phyloP scores from a whole-genome alignment of 1,140 invertebrate genomes.

The Sinella curviseta region DNA sequence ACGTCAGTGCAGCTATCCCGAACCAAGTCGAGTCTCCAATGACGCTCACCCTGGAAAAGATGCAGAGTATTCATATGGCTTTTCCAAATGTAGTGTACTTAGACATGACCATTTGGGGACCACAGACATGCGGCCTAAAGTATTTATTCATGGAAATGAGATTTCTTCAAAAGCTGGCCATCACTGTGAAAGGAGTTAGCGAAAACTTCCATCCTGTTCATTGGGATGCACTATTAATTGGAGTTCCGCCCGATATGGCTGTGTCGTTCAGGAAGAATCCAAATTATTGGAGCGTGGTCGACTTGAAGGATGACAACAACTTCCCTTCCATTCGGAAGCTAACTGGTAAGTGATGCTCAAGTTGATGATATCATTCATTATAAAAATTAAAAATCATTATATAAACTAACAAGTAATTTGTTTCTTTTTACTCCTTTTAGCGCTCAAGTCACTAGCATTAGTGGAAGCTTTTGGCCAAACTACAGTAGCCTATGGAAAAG shows the following conservation, averaged over 20 bases:
- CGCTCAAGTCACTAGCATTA: neutral
- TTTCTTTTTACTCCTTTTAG: neutral
- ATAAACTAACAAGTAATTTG: neutral
- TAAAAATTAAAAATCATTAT: neutral
- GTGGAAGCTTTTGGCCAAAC: neutral
- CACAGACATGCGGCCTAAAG: neutral
- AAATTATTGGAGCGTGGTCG: neutral
- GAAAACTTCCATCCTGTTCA: neutral
- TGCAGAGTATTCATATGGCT: constrained; percentile 5
- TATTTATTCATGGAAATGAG: constrained; percentile 20
- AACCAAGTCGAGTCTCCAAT: neutral
- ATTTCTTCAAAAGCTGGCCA: neutral
- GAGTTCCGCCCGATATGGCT: neutral
- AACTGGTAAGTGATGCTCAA: neutral
- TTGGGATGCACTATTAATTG: neutral
- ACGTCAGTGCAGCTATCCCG: neutral
- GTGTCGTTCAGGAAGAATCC: neutral
- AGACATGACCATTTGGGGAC: neutral
- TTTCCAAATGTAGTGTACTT: neutral
- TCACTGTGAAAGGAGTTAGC: neutral
- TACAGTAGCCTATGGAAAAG: neutral
- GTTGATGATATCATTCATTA: too few species aligned
- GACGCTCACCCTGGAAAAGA: neutral
- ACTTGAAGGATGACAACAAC: constrained; percentile 4
- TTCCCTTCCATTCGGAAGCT: constrained; percentile 4